These are phyloP conservation scores for Triplophysa bombifrons DNA, from an alignment of 2,797 vertebrate species.

Conservation along the genomic window DNA sequence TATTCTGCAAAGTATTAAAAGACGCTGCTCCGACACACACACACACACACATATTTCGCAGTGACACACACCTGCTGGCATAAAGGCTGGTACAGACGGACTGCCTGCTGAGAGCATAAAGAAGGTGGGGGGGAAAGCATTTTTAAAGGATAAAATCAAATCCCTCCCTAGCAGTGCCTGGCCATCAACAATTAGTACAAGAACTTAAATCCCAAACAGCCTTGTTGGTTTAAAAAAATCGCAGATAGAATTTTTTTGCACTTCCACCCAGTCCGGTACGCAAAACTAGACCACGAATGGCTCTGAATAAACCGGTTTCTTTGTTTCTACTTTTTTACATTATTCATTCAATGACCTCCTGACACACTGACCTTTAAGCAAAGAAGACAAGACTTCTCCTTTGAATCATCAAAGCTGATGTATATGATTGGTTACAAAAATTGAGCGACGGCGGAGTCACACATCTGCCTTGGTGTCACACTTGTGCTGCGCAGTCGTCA, in stretches of 20 bases:
- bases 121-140: background rate
- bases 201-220: constrained; percentile 19
- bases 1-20: constrained; percentile 2
- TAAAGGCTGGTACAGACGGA: constrained; percentile 22
- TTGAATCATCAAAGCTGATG: constrained; percentile 26
- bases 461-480: constrained; percentile 44
- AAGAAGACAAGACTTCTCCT: constrained; percentile 42
- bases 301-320: constrained; percentile 23
- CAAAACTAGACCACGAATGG: background rate
- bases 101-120: constrained; percentile 15
- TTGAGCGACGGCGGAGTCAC: background rate
- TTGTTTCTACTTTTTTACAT: background rate
- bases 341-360: constrained; percentile 27
- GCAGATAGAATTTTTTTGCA: background rate
- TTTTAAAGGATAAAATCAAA: constrained; percentile 23
- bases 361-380: constrained; percentile 31
- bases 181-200: constrained; percentile 39
- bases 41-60: background rate
- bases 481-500: constrained; percentile 54
- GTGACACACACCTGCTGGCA: constrained; percentile 42
- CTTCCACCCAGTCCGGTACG: background rate
- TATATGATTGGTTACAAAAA: constrained; percentile 30
- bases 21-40: background rate
- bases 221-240: constrained; percentile 21
- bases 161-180: constrained; percentile 28